A percentile compares a stretch with the other conserved stretches of the same genome.
phyloP scores from a whole-genome alignment of 2,113 vertebrate genomes.

The Xyliphius kryptos region DNA sequence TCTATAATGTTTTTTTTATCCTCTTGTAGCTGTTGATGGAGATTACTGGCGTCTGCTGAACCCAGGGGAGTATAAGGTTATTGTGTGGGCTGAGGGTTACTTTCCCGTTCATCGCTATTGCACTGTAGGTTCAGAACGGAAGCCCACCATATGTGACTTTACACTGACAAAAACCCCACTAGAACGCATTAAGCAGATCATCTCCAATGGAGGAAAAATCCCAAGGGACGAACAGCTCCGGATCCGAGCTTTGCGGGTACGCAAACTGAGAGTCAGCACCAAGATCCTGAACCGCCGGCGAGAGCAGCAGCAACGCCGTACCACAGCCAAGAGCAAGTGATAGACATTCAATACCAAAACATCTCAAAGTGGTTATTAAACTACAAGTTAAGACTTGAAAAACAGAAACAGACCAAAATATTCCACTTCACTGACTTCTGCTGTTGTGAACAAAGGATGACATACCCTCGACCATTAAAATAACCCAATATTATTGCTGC shows the following conservation, averaged over 20 bases:
- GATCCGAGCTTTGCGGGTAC: slow-evolving; percentile 66
- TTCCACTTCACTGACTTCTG: too few relatives aligned
- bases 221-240: slow-evolving; percentile 73
- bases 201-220: slow-evolving; percentile 66
- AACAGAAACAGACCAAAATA: too few relatives aligned
- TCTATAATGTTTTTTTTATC: too few relatives aligned
- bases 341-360: background rate
- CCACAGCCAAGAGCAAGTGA: slow-evolving; percentile 27
- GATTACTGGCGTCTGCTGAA: slow-evolving; percentile 95
- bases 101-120: slow-evolving; percentile 64
- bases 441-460: too few relatives aligned
- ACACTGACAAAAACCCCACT: slow-evolving; percentile 68
- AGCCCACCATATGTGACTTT: slow-evolving; percentile 79
- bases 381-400: background rate
- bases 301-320: slow-evolving; percentile 37
- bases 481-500: background rate
- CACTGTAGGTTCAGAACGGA: slow-evolving; percentile 70
- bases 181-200: slow-evolving; percentile 68
- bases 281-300: slow-evolving; percentile 62
- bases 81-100: slow-evolving; percentile 77
- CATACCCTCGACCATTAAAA: background rate
- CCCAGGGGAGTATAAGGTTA: slow-evolving; percentile 81
- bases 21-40: slow-evolving; percentile 69
- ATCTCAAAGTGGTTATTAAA: background rate
- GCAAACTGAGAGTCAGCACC: slow-evolving; percentile 64